phyloP scores from a whole-genome alignment of 2,888 invertebrate species.

The Cephus sareptanus region DNA sequence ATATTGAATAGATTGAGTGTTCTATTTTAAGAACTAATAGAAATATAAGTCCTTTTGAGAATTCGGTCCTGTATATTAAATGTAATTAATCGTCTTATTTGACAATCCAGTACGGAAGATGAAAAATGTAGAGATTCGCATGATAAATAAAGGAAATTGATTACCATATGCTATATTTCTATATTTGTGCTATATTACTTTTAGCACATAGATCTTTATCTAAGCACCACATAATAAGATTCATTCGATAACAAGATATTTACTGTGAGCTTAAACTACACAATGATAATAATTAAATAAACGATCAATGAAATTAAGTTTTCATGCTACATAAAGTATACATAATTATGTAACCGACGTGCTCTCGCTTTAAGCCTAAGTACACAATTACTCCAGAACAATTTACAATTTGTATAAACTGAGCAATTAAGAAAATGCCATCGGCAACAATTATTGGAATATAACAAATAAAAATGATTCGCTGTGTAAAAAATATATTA shows the following conservation, averaged over 20 bases:
- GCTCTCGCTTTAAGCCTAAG: not conserved
- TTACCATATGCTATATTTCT: no score
- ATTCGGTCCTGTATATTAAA: not conserved
- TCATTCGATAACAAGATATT: not conserved
- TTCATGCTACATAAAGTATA: no score
- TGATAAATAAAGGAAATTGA: no score
- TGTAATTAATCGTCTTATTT: no score
- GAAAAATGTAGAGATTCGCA: not conserved
- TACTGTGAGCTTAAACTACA: not conserved
- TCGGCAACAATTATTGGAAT: not conserved
- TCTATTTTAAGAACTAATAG: no score
- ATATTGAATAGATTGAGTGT: not conserved
- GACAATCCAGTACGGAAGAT: not conserved
- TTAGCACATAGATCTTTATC: not conserved
- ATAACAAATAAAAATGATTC: not conserved
- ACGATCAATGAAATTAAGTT: no score
- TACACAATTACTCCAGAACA: not conserved
- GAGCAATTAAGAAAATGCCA: not conserved
- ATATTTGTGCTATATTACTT: not conserved
- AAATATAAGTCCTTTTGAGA: not conserved
- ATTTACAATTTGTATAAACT: not conserved
- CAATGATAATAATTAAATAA: not conserved
- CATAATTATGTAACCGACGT: not conserved
- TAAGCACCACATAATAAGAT: not conserved
- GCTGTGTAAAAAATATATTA: not conserved